Base-by-base conservation (phyloP, 1,140 invertebrate genomes). In the Sweltsa coloradensis region DNA sequence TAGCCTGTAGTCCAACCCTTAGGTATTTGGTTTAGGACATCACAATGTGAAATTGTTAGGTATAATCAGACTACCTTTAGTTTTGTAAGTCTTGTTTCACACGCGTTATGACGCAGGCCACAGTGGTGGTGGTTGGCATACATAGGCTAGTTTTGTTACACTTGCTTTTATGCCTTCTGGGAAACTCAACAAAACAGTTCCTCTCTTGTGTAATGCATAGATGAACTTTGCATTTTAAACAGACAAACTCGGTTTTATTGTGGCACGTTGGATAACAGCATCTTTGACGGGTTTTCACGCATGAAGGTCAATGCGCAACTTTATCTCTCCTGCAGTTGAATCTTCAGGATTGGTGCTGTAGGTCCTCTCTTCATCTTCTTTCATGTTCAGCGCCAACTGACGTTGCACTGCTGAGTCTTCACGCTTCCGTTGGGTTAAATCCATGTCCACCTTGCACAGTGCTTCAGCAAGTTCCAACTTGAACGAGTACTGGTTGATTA, bases 381-480 rank as follows among this genome's bases (percentile, higher is more conserved):
- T 24, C 6, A 13, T 22, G 26, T 34, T 11, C 25, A 3, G 3
- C 29, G 42, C 29, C 42, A n/a, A n/a, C n/a, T 14, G 9, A 13
- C 13, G 3, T 26, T 6, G 9, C 25, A 13, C 11, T n/a, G 13
- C 13, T 13, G 19, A 18, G 13, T 3, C 23, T 22, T n/a, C 42
- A 19, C 9, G 23, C 42, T n/a, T n/a, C n/a, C 42, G 2, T 44
- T 44, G 24, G 3, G 11, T 23, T 9, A 26, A 11, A 5, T 44
- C 26, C 6, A 19, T 26, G 3, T 13, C 42, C 26, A 19, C 11
- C 13, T n/a, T 13, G 19, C 26, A 37, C 5, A 44, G 26, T 3
- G 42, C 24, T 44, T 31, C 11, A n/a, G 42, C 42, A 34, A 44
- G 5, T 9, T 44, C 42, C 24, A 18, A 9, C 9, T 34, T 44